Evolutionary conservation across 1,140 invertebrate species (phyloP).

Genomic region (Tetraneura akinire): DNA sequence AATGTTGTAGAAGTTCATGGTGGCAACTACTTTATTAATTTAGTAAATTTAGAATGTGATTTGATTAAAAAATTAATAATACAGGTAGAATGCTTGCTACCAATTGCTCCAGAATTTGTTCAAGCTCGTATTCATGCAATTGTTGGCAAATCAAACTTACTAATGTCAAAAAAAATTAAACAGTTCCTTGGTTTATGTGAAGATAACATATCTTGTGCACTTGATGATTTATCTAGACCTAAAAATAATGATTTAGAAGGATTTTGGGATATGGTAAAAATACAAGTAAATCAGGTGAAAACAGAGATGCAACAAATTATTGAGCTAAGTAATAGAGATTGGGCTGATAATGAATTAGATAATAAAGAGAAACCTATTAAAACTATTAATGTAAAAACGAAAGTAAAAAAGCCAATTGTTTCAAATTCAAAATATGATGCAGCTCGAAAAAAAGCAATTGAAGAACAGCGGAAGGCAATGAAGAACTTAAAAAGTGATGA

Average conservation of each 20-base stretch:
- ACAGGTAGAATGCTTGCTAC: slow-evolving; percentile 39
- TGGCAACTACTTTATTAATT: slow-evolving; percentile 34
- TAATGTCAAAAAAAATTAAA: slow-evolving; percentile 49
- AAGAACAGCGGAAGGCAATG: slow-evolving; percentile 46
- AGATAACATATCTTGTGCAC: slow-evolving; percentile 26
- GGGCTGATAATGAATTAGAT: slow-evolving; percentile 12
- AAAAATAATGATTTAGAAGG: slow-evolving; percentile 47
- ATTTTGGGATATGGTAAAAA: slow-evolving; percentile 48
- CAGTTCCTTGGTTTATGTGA: slow-evolving; percentile 48
- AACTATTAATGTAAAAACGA: slow-evolving; percentile 31
- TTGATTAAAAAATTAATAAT: slow-evolving; percentile 36
- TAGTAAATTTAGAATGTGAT: slow-evolving; percentile 47
- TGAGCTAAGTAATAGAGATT: slow-evolving; percentile 22
- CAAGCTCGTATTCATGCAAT: slow-evolving; percentile 48
- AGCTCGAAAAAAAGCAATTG: slow-evolving; percentile 43
- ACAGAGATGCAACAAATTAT: slow-evolving; percentile 42
- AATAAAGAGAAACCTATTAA: slow-evolving; percentile 9
- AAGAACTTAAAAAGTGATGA: slow-evolving; percentile 44
- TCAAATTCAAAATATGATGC: slow-evolving; percentile 44
- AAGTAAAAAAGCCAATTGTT: slow-evolving; percentile 36
- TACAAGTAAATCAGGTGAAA: slow-evolving; percentile 38
- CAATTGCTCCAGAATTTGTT: slow-evolving; percentile 36
- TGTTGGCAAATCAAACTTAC: slow-evolving; percentile 40
- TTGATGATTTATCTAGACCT: slow-evolving; percentile 43
- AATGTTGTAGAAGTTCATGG: slow-evolving; percentile 9